Conservation (phyloP, 2,888 invertebrate species). For the Drosophila paranaensis region DNA sequence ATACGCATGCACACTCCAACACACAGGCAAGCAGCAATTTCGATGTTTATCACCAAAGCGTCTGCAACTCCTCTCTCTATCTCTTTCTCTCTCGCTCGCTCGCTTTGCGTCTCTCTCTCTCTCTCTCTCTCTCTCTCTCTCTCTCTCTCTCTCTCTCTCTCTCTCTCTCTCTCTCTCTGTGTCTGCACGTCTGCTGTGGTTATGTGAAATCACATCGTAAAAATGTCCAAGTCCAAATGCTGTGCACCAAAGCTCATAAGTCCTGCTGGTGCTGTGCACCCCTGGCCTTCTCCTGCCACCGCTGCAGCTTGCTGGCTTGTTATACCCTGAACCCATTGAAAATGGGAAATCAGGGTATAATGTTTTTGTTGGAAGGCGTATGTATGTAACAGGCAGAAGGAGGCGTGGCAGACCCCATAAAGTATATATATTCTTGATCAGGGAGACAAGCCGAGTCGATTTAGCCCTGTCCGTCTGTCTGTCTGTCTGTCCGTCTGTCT, state of each 20-base stretch:
- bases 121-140: constrained; percentile 1
- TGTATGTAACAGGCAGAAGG: too few relatives aligned
- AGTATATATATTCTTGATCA: too few relatives aligned
- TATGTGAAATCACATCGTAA: constrained; percentile 83
- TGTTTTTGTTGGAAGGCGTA: too few relatives aligned
- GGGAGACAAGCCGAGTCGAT: too few relatives aligned
- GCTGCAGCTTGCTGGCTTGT: background rate
- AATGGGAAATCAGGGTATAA: too few relatives aligned
- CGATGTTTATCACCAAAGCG: constrained; percentile 79
- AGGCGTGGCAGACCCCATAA: too few relatives aligned
- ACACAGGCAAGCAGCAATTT: constrained; percentile 62
- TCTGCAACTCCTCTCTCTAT: constrained; percentile 61
- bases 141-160: background rate
- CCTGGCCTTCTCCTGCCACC: background rate
- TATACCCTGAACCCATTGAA: too few relatives aligned
- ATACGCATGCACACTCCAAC: constrained; percentile 17
- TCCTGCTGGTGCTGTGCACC: constrained; percentile 46
- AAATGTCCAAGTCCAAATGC: constrained; percentile 82
- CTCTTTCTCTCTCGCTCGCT: constrained; percentile 16
- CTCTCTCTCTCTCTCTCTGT: constrained; percentile 11
- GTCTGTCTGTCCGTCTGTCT: too few relatives aligned
- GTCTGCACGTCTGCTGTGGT: constrained; percentile 79
- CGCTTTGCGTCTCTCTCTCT: constrained; percentile 8
- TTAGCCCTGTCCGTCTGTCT: too few relatives aligned
- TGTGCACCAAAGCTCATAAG: constrained; percentile 81